Base-by-base conservation (phyloP, 2,888 invertebrate species). In the Dicyrtoma fusca region DNA sequence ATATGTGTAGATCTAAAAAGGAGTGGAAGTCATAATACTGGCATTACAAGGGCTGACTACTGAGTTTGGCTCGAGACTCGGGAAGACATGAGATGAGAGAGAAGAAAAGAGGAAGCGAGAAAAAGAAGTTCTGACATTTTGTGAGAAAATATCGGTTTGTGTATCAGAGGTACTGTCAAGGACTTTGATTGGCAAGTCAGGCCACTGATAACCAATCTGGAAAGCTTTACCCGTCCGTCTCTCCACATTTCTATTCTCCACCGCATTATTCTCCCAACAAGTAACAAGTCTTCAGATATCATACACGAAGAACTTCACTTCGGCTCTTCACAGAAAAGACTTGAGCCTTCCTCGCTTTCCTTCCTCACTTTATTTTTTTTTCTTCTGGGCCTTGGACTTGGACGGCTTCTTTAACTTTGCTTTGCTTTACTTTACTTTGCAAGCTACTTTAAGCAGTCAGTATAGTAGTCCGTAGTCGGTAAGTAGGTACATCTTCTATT, bases 131-230 rank as follows among this genome's bases (percentile, higher is more conserved):
- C 45, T 57, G 68, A 68, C 68, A 68, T 59, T 69, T 69, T 69
- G 62, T 62, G 62, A 69, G 69, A 62, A 69, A 69, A 69, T 69
- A 69, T 69, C 69, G 62, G 61, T 69, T 61, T 69, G 62, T 69
- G 69, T 61, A 69, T 69, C 69, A 69, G 62, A 62, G 62, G 51
- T 62, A 42, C 57, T 69, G 69, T 69, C 69, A 69, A 53, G 62
- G 47, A 61, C 49, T 61, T 49, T 69, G 69, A 69, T 69, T 69
- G 69, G 61, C 61, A 69, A 25, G 69, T 49, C 61, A 62, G 68
- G 51, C 49, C 51, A 65, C 57, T 57, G 71, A 71, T 71, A 71
- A 71, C 57, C 25, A 71, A 71, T 71, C 71, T 71, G 65, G 71
- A 71, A 53, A 71, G 64, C 65, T 65, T 71, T 71, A 71, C 64